Base-by-base conservation (phyloP, 1,140 invertebrate species). In the Zaprionus nigranus region DNA sequence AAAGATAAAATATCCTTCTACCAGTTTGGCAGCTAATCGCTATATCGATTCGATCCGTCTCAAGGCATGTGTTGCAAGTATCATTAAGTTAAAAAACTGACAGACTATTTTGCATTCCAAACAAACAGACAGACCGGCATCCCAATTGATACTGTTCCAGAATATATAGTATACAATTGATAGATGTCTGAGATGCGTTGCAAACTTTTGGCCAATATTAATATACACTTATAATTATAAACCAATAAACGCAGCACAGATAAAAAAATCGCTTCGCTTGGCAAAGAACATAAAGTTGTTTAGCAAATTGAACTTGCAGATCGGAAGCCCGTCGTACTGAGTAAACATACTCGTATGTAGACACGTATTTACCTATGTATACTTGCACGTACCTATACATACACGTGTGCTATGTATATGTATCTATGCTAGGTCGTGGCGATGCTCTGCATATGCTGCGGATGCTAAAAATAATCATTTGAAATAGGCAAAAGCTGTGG, bases 391-490 rank as follows among this genome's bases (percentile, higher is more conserved):
- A 57, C 24, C 54, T 30, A 60, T 38, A 62, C 26, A 40, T 24
- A 30, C n/a, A n/a, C n/a, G n/a, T n/a, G n/a, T 24, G n/a, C n/a
- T 51, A 13, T 68, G 61, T 61, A 11, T 43, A 57, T 49, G 38
- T 46, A 43, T 76, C n/a, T 65, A 49, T 57, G 30, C 28, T 62
- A 60, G 30, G 30, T 53, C 46, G 17, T 22, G 13, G 26, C 24
- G 43, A 24, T 59, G 28, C 36, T 74, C 28, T 74, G 53, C 72
- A 75, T 69, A 59, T 75, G 51, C 30, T 69, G 24, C 26, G n/a
- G 17, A 62, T 75, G 66, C 72, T 75, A 75, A 76, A 76, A 71
- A 71, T 76, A 71, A 60, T 40, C 43, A 36, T 9, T 6, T 51
- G 40, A 36, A 51, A 46, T 43, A 60, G 28, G 40, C 57, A 68